Conservation (phyloP, 2,888 invertebrate genomes). For the Eledone cirrhosa region DNA sequence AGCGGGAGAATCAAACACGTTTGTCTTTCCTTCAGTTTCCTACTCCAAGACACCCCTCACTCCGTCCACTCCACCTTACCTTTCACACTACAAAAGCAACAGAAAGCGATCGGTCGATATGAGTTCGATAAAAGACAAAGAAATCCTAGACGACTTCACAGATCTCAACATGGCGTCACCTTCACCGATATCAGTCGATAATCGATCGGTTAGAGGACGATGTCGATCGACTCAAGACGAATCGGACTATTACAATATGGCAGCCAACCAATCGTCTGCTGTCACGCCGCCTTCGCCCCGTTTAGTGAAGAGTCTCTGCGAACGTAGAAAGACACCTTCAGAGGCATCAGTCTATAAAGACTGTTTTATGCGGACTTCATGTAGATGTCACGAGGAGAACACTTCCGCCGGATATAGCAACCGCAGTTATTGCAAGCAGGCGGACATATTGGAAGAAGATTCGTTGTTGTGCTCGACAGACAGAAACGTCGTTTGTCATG, state of each 20-base stretch:
- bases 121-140: background rate
- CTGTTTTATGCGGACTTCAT: too few relatives aligned
- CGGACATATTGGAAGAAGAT: background rate
- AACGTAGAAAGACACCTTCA: too few relatives aligned
- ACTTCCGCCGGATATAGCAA: too few relatives aligned
- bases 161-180: background rate
- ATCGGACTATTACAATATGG: too few relatives aligned
- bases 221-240: background rate
- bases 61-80: background rate
- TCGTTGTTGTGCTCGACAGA: background rate
- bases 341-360: too few relatives aligned
- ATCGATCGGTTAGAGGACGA: background rate
- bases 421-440: background rate
- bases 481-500: background rate
- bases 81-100: background rate
- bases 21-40: background rate
- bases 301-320: too few relatives aligned
- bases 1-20: background rate
- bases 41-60: background rate
- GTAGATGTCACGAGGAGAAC: too few relatives aligned
- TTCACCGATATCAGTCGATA: background rate
- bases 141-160: background rate
- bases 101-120: background rate
- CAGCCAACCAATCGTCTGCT: too few relatives aligned
- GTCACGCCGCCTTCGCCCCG: too few relatives aligned